Evolutionary conservation across 1,140 invertebrate species (phyloP).

Genomic region (Rhynchophorus ferrugineus): DNA sequence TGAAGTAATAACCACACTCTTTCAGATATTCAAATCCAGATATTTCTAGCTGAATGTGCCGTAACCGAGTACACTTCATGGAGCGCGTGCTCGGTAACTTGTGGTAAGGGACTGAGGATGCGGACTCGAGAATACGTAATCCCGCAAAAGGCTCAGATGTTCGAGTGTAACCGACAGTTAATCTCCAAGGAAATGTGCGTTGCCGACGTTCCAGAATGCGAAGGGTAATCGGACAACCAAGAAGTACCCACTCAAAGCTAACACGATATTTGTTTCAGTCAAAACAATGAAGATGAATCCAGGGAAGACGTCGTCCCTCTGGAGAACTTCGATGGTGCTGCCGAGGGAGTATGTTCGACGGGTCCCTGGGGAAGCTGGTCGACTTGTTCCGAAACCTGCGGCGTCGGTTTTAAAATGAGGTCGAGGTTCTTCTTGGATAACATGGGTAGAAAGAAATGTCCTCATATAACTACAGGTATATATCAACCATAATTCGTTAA

Average conservation of each 20-base stretch:
- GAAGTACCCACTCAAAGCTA: too few species aligned
- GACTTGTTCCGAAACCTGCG: constrained; percentile 76
- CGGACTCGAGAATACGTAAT: constrained; percentile 66
- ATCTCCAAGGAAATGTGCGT: constrained; percentile 84
- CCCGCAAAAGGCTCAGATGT: constrained; percentile 68
- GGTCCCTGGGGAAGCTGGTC: constrained; percentile 73
- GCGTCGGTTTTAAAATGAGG: constrained; percentile 66
- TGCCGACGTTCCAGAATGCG: constrained; percentile 60
- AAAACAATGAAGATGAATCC: constrained; percentile 21
- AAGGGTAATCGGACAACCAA: too few species aligned
- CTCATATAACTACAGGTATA: constrained; percentile 52
- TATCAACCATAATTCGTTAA: too few species aligned
- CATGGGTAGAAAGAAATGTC: constrained; percentile 69
- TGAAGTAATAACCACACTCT: constrained; percentile 23
- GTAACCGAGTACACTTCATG: constrained; percentile 67
- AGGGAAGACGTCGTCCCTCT: constrained; percentile 30
- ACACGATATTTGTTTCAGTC: too few species aligned
- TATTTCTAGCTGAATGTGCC: constrained; percentile 62
- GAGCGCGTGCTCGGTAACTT: constrained; percentile 75
- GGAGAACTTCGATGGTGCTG: constrained; percentile 33
- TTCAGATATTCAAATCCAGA: neutral
- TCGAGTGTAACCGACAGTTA: constrained; percentile 71
- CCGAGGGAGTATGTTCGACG: constrained; percentile 57
- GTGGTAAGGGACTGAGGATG: constrained; percentile 83
- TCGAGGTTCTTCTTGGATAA: constrained; percentile 64